Evolutionary conservation across 2,113 vertebrate species (phyloP).

Genomic region (Crotalus tigris): DNA sequence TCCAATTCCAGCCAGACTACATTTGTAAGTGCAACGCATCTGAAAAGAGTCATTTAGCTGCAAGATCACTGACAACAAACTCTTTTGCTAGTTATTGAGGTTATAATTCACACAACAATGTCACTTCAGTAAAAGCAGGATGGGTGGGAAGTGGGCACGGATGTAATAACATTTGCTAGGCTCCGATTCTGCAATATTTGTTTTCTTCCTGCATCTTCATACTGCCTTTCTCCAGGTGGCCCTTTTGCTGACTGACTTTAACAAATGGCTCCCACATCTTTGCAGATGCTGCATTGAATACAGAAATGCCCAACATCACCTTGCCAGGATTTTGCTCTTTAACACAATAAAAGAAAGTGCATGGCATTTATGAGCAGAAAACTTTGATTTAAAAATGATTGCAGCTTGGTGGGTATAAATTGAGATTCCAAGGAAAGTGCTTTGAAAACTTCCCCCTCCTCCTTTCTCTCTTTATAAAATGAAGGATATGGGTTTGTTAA

Average conservation of each 20-base stretch:
- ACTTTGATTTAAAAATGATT: background rate
- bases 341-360: constrained; percentile 1
- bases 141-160: constrained; percentile 9
- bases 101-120: constrained; percentile 35
- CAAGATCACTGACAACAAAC: constrained; percentile 29
- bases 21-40: background rate
- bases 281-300: constrained; percentile 35
- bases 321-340: constrained; percentile 31
- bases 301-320: constrained; percentile 24
- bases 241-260: constrained; percentile 52
- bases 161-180: constrained; percentile 1
- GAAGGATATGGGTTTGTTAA: background rate
- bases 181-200: background rate
- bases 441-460: background rate
- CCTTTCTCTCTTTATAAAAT: background rate
- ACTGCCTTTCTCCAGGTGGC: constrained; percentile 48
- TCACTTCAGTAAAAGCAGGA: constrained; percentile 23
- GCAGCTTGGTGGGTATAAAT: background rate
- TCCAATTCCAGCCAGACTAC: background rate
- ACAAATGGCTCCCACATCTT: constrained; percentile 47
- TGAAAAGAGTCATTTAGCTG: constrained; percentile 15
- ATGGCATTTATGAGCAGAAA: background rate
- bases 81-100: background rate
- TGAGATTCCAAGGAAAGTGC: background rate
- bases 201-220: constrained; percentile 41